Percentiles rank a stretch among this genome's conserved stretches.
These are phyloP conservation scores for Drosophila macrospina DNA, from an alignment of 2,888 invertebrate genomes.

Conservation along the genomic window DNA sequence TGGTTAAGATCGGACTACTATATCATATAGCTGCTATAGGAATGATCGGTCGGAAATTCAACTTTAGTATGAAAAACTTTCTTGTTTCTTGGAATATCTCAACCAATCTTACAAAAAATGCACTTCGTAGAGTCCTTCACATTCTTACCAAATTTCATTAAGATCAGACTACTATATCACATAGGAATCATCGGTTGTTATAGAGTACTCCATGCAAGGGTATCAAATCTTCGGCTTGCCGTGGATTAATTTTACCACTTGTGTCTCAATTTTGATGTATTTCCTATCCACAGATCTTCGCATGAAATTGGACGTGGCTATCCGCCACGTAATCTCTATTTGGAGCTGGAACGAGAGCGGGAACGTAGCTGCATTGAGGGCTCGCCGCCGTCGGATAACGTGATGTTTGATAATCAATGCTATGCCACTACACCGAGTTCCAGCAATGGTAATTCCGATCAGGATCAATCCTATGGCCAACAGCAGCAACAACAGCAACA, in stretches of 20 bases:
- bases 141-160: too few species aligned
- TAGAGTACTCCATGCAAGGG: too few species aligned
- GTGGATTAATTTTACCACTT: not conserved
- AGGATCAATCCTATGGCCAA: conserved; percentile 90
- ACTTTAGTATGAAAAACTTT: not conserved
- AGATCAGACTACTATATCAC: too few species aligned
- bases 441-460: conserved; percentile 96
- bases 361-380: conserved; percentile 87
- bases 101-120: too few species aligned
- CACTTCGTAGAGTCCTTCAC: too few species aligned
- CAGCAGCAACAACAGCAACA: conserved; percentile 79
- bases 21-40: too few species aligned
- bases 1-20: too few species aligned
- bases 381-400: conserved; percentile 96
- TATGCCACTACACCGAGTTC: conserved; percentile 97
- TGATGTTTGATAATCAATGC: conserved; percentile 97
- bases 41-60: not conserved
- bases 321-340: conserved; percentile 90
- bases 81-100: too few species aligned
- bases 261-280: not conserved
- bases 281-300: conserved; percentile 86
- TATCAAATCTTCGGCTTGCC: too few species aligned
- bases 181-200: too few species aligned
- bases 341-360: conserved; percentile 92
- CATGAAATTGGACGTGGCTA: conserved; percentile 91